These are phyloP conservation scores for Chloroceryle amazona DNA, from an alignment of 2,797 vertebrate genomes.

Conservation along the genomic window DNA sequence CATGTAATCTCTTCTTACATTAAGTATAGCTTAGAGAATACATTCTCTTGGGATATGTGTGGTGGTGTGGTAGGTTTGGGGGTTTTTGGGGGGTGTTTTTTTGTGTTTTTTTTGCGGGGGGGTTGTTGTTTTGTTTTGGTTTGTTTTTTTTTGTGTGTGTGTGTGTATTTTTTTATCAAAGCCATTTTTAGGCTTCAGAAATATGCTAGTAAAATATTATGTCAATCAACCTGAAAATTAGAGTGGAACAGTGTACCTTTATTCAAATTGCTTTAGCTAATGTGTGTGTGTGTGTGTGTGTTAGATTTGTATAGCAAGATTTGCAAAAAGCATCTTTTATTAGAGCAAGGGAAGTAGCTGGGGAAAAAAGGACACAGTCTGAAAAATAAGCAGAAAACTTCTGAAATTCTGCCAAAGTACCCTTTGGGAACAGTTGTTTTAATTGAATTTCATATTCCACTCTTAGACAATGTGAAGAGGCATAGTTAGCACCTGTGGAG, in stretches of 20 bases:
- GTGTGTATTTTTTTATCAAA: neutral
- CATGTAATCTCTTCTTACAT: constrained; percentile 43
- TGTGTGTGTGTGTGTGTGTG: neutral
- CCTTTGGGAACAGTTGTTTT: neutral
- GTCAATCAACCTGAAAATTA: constrained; percentile 27
- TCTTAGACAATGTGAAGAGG: neutral
- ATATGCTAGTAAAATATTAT: neutral
- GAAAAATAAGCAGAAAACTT: constrained; percentile 8
- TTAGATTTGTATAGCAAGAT: neutral
- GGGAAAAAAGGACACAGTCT: neutral
- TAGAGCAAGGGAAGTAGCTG: neutral
- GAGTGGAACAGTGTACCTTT: neutral
- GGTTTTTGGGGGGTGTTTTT: too few species aligned
- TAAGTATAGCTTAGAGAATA: constrained; percentile 51
- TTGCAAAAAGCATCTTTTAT: neutral
- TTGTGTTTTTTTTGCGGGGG: too few species aligned
- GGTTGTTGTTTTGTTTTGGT: too few species aligned
- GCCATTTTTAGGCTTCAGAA: constrained; percentile 42
- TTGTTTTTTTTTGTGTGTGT: too few species aligned
- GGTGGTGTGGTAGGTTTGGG: too few species aligned
- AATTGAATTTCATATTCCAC: neutral
- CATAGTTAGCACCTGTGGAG: neutral
- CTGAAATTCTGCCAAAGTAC: neutral
- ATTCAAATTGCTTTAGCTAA: neutral
- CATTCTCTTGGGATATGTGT: constrained; percentile 14